Evolutionary conservation across 2,113 vertebrate genomes (phyloP).

Genomic region (Maccullochella peelii): DNA sequence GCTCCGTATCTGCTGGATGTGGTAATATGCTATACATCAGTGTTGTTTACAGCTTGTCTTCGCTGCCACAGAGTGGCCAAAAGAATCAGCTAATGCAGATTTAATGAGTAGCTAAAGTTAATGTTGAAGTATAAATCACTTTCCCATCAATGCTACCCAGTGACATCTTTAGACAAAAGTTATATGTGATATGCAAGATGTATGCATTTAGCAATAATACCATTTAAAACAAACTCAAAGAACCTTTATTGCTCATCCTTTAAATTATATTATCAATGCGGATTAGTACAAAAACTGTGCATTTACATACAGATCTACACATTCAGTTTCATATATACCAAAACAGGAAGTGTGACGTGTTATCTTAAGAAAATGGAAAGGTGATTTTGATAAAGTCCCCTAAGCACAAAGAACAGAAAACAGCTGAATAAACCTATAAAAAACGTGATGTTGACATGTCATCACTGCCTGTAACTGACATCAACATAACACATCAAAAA

Average conservation of each 20-base stretch:
- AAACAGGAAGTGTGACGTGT: conserved; percentile 48
- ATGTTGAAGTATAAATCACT: neutral
- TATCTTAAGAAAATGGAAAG: conserved; percentile 25
- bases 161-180: neutral
- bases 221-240: conserved; percentile 31
- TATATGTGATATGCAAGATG: neutral
- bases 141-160: neutral
- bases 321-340: conserved; percentile 32
- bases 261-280: conserved; percentile 69
- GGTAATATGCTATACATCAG: neutral
- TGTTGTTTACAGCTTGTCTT: neutral
- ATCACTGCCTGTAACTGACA: conserved; percentile 6
- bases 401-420: conserved; percentile 1
- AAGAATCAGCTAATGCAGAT: neutral
- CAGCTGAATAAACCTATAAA: neutral
- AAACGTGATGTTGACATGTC: conserved; percentile 3
- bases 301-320: conserved; percentile 62
- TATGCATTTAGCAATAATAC: neutral
- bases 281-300: conserved; percentile 76
- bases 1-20: neutral
- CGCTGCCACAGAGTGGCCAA: neutral
- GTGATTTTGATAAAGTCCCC: conserved; percentile 35
- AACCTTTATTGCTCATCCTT: conserved; percentile 78
- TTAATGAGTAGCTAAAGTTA: neutral
- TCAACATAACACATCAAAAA: conserved; percentile 9